These are phyloP conservation scores for Chloroceryle aenea DNA, from an alignment of 2,113 vertebrate species.

Conservation along the genomic window DNA sequence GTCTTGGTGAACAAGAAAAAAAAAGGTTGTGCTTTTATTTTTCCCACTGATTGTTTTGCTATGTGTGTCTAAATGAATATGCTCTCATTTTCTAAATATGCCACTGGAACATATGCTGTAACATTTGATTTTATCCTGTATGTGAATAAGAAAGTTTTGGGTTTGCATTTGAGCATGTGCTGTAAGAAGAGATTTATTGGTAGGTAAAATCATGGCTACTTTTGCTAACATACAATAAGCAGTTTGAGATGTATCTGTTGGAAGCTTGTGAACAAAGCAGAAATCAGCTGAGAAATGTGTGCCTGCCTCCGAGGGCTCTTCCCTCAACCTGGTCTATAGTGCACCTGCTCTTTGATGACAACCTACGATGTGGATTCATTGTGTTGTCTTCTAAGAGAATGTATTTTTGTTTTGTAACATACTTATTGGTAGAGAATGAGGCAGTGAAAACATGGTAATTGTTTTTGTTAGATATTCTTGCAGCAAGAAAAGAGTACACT, in stretches of 20 bases:
- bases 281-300: neutral
- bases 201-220: neutral
- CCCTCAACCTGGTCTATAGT: rapidly evolving
- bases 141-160: neutral
- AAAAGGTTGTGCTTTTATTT: neutral
- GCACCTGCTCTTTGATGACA: rapidly evolving
- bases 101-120: neutral
- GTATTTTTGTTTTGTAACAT: neutral
- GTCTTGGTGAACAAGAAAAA: neutral
- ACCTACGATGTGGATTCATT: neutral
- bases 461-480: neutral
- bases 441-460: neutral
- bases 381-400: neutral
- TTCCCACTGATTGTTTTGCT: neutral
- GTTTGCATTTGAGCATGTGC: neutral
- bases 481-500: neutral
- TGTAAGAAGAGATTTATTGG: neutral
- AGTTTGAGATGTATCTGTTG: neutral
- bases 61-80: neutral
- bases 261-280: neutral
- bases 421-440: neutral
- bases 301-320: neutral
- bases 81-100: neutral
- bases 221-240: neutral
- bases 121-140: neutral